Conservation (phyloP, 2,888 invertebrate genomes). For the Catocala nupta region DNA sequence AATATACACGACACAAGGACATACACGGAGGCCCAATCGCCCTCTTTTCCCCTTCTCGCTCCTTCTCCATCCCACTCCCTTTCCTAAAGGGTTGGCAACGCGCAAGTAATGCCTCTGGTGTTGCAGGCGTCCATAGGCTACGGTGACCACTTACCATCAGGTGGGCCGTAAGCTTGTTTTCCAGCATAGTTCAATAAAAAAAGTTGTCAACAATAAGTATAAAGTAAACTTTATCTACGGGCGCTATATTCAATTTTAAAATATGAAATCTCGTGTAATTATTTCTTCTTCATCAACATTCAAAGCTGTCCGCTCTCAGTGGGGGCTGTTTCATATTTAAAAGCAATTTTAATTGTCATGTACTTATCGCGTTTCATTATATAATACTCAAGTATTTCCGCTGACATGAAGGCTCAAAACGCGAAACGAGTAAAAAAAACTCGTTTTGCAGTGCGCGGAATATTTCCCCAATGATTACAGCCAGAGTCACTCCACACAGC, state of each 20-base stretch:
- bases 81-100: no score
- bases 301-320: not conserved
- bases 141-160: no score
- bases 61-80: no score
- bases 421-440: conserved; percentile 57
- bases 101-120: no score
- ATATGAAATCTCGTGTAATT: not conserved
- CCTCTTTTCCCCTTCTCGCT: no score
- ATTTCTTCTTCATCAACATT: not conserved
- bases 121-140: no score
- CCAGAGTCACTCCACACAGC: conserved; percentile 64
- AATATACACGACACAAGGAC: no score
- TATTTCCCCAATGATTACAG: conserved; percentile 85
- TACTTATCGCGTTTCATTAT: conserved; percentile 51
- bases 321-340: conserved; percentile 22
- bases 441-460: conserved; percentile 58
- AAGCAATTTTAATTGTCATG: conserved; percentile 39
- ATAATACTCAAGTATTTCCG: conserved; percentile 40
- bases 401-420: conserved; percentile 31
- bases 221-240: no score
- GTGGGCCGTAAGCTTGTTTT: no score
- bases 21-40: no score
- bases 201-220: no score
- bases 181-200: no score
- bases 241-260: not conserved